Percentiles rank a stretch among this genome's conserved stretches.
These are phyloP conservation scores for Rattus norvegicus DNA, from an alignment of 2,113 vertebrate species.

Conservation along the genomic window DNA sequence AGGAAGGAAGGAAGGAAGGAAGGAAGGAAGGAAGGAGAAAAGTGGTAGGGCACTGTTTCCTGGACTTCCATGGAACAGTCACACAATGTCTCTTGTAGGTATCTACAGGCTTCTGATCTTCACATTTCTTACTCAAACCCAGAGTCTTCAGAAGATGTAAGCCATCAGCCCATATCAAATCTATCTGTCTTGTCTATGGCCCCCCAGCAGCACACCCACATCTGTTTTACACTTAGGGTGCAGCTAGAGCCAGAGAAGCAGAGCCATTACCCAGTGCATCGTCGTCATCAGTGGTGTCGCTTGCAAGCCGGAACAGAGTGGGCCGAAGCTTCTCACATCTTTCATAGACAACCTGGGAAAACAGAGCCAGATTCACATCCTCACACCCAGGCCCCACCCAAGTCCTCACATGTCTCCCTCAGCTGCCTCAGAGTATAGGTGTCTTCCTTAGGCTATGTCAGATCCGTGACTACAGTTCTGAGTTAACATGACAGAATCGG, in stretches of 20 bases:
- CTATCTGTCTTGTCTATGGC: not conserved
- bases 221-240: rapidly evolving
- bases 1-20: too few relatives aligned
- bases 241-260: rapidly evolving
- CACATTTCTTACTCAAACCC: not conserved
- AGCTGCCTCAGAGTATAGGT: not conserved
- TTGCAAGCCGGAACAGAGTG: constrained; percentile 92
- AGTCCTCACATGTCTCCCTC: not conserved
- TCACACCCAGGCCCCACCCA: not conserved
- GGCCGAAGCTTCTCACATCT: constrained; percentile 91
- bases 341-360: constrained; percentile 85
- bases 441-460: not conserved
- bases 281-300: constrained; percentile 89
- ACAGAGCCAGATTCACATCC: not conserved
- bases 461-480: not conserved
- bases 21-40: rapidly evolving
- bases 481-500: not conserved
- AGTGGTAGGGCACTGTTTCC: not conserved
- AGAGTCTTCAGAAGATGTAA: not conserved
- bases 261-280: constrained; percentile 85
- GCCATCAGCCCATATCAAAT: not conserved
- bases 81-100: too few relatives aligned
- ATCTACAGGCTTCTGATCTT: not conserved
- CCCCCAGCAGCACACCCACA: rapidly evolving
- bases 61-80: not conserved